Percentiles rank a stretch among this genome's conserved stretches.
phyloP scores from a whole-genome alignment of 2,888 invertebrate genomes.

The Drosophila multiciliata region DNA sequence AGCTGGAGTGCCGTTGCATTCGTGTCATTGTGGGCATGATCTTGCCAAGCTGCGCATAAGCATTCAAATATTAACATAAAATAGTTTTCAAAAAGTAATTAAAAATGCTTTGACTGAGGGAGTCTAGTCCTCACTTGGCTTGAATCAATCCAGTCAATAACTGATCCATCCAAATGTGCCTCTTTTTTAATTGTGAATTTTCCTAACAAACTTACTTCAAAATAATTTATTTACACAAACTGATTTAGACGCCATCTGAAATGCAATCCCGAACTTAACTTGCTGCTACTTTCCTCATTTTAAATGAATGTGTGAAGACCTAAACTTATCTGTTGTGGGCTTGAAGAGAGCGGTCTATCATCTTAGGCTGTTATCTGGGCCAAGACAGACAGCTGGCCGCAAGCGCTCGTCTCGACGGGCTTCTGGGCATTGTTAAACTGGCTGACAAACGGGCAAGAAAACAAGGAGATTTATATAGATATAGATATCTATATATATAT shows the following conservation, averaged over 20 bases:
- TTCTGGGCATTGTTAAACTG: conserved; percentile 22
- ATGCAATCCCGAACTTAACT: background rate
- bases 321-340: background rate
- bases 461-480: background rate
- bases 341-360: background rate
- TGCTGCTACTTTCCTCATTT: background rate
- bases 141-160: background rate
- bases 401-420: conserved; percentile 15
- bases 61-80: background rate
- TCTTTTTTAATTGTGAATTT: background rate
- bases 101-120: background rate
- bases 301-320: background rate
- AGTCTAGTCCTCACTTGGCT: background rate
- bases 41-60: conserved; percentile 18
- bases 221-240: background rate
- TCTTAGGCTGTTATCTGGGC: conserved; percentile 24
- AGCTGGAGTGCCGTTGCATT: conserved; percentile 82
- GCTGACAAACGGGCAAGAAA: conserved; percentile 32
- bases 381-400: conserved; percentile 31
- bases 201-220: background rate
- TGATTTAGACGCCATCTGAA: background rate
- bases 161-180: background rate
- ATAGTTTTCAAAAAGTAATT: background rate
- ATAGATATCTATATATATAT: conserved; percentile 2
- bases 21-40: conserved; percentile 83